Evolutionary conservation across 2,113 vertebrate species (phyloP), one percentile per base, ranked within the genome.

Genomic region (Spheniscus mendiculus): DNA sequence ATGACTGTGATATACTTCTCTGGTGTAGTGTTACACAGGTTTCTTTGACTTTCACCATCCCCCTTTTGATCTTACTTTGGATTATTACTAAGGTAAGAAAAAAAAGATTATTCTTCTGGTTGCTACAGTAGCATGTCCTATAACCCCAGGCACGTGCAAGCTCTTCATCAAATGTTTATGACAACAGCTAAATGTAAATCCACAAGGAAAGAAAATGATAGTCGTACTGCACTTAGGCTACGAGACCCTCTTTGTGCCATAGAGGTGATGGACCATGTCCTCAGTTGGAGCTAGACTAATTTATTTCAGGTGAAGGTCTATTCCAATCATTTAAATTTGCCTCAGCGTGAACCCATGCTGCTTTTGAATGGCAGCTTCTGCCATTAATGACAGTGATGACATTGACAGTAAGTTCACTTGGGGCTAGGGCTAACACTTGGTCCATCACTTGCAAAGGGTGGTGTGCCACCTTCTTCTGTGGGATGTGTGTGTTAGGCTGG

Each of bases 91-190:
- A 71, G 12, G n/a, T 70, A 73, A 44, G 63, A 70, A 80, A 66
- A 25, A 79, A 61, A 55, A 90, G 53, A 30, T 34, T 81, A 17
- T 50, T 42, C 11, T 74, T 67, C 84, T 78, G 40, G 50, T 89
- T 96, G 92, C 87, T 81, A 87, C 67, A 95, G 56, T 86, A 94
- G 79, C 40, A 47, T 22, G 38, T 27, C 36, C 36, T 85, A 16
- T 65, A 81, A 83, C 53, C 50, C 12, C 38, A 77, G 45, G 50
- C 36, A 49, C 23, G 12, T 73, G 15, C 9, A 58, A 61, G 36
- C 61, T 90, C 47, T 88, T 90, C 34, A 45, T 88, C 67, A 94
- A 94, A 88, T 63, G 56, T 21, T 53, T 84, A 83, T 87, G 69
- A 91, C 67, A 92, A 62, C 27, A 55, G 22, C 56, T 83, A 61